Evolutionary conservation across 2,888 invertebrate species (phyloP).

Genomic region (Cerastis leucographa): DNA sequence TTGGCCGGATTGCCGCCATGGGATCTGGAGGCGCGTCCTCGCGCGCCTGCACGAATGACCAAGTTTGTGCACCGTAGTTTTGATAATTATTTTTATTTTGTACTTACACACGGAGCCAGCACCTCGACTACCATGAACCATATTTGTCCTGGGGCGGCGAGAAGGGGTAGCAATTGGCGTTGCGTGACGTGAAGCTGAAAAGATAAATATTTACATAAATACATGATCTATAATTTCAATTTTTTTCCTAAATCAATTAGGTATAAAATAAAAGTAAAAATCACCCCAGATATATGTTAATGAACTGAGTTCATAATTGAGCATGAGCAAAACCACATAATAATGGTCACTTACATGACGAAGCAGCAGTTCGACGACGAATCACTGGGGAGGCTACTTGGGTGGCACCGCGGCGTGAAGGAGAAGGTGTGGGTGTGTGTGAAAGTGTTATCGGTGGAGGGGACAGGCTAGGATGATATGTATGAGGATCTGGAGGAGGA

Average conservation of each 20-base stretch:
- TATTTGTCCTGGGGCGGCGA: not conserved
- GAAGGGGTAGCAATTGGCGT: not conserved
- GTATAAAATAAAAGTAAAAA: no score
- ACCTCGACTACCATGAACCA: not conserved
- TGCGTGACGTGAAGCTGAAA: slow-evolving; percentile 13
- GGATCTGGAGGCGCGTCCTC: no score
- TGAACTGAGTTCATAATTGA: no score
- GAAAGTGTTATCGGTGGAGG: slow-evolving; percentile 8
- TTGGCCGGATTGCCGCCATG: no score
- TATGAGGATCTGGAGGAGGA: not conserved
- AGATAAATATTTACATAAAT: not conserved
- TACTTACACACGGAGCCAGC: slow-evolving; percentile 7
- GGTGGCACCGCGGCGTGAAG: no score
- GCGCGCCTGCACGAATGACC: no score
- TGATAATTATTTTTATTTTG: slow-evolving; percentile 4
- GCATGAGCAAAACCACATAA: no score
- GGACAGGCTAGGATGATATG: slow-evolving; percentile 9
- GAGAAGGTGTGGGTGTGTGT: slow-evolving; percentile 10
- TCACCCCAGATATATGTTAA: no score
- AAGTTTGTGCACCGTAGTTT: no score
- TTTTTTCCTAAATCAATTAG: no score
- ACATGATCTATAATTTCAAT: not conserved
- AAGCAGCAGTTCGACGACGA: slow-evolving; percentile 10
- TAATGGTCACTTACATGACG: slow-evolving; percentile 5
- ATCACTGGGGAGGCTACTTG: slow-evolving; percentile 6